Evolutionary conservation across 2,797 vertebrate genomes (phyloP).

Genomic region (Hypotaenidia okinawae): DNA sequence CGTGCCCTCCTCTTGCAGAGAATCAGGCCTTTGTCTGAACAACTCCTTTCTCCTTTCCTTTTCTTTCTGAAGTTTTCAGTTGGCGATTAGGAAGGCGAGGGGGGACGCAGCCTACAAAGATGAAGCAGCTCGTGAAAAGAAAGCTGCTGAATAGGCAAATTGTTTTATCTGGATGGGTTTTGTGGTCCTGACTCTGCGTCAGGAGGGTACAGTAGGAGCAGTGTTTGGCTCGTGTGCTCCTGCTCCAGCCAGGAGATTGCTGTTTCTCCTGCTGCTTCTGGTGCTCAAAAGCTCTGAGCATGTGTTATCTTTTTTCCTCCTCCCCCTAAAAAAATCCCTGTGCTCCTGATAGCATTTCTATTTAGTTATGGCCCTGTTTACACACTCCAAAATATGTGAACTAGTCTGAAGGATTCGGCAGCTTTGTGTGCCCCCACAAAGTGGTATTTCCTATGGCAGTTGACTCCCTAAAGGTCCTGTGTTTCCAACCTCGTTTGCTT

Average conservation of each 20-base stretch:
- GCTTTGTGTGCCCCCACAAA: background rate
- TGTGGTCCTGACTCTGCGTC: slow-evolving; percentile 46
- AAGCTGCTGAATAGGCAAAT: slow-evolving; percentile 65
- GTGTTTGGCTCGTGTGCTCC: background rate
- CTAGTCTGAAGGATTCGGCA: background rate
- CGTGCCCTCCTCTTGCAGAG: slow-evolving; percentile 30
- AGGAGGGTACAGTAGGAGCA: slow-evolving; percentile 38
- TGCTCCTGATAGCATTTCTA: background rate
- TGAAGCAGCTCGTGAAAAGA: slow-evolving; percentile 48
- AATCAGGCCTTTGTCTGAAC: slow-evolving; percentile 66
- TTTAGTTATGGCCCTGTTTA: background rate
- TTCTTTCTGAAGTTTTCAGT: slow-evolving; percentile 50
- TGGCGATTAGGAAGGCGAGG: background rate
- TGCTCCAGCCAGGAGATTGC: background rate
- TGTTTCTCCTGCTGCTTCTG: background rate
- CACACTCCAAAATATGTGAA: background rate
- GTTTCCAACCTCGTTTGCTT: slow-evolving; percentile 16
- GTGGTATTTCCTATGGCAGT: slow-evolving; percentile 15
- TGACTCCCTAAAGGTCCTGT: slow-evolving; percentile 51
- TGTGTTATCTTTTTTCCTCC: background rate
- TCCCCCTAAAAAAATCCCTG: background rate
- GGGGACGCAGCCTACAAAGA: slow-evolving; percentile 34
- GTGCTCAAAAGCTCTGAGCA: background rate
- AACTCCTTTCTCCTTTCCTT: slow-evolving; percentile 55
- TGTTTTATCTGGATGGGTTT: slow-evolving; percentile 61